Conservation (phyloP, 2,888 invertebrate genomes). For the Gasteruption jaculator region DNA sequence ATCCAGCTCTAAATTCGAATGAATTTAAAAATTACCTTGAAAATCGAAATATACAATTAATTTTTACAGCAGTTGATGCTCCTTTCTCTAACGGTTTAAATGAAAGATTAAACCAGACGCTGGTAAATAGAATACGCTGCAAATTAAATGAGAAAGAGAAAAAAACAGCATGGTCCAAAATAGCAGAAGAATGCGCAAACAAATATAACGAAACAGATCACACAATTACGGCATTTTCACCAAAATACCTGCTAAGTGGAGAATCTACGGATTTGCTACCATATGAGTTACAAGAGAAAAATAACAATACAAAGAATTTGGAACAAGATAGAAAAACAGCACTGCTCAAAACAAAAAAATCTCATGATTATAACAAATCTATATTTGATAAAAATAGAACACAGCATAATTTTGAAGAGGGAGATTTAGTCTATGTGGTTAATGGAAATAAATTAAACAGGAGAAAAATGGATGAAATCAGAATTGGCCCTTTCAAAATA, state of each 20-base stretch:
- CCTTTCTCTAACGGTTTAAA: constrained; percentile 3
- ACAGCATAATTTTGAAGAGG: constrained; percentile 26
- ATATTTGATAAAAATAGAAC: constrained; percentile 26
- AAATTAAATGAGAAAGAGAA: constrained; percentile 3
- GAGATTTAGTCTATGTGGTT: constrained; percentile 31
- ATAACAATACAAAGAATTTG: constrained; percentile 12
- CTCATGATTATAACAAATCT: constrained; percentile 28
- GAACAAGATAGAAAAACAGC: constrained; percentile 26
- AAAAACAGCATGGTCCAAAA: constrained; percentile 13
- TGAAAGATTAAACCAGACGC: constrained; percentile 25
- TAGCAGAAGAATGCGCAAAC: constrained; percentile 22
- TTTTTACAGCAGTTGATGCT: constrained; percentile 1
- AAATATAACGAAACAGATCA: constrained; percentile 31
- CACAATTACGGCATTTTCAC: too few relatives aligned
- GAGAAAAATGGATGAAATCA: constrained; percentile 28
- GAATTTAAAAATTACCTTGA: constrained; percentile 13
- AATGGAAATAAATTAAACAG: constrained; percentile 30
- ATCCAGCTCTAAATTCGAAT: constrained; percentile 15
- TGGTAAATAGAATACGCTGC: constrained; percentile 24
- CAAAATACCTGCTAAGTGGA: constrained; percentile 30
- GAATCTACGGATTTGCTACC: constrained; percentile 21
- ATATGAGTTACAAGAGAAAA: constrained; percentile 22
- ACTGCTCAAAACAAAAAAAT: constrained; percentile 25
- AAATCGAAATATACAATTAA: constrained; percentile 10
- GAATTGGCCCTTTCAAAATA: constrained; percentile 25